Evolutionary conservation across 1,140 invertebrate genomes (phyloP), one percentile per base, ranked within the genome.

Genomic region (Conus ventricosus): DNA sequence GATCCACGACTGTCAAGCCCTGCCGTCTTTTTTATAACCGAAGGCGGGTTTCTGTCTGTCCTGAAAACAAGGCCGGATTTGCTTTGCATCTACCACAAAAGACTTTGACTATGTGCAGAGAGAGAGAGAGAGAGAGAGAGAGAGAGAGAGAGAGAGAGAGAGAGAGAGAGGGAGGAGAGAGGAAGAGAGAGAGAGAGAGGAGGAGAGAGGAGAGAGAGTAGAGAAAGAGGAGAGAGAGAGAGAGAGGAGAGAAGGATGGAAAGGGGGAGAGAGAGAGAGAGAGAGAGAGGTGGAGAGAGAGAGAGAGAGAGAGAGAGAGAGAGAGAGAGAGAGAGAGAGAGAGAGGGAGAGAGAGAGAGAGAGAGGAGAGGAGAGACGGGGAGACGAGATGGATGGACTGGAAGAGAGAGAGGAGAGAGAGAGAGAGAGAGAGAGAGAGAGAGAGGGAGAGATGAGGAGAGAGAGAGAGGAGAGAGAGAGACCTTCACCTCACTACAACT

Each of bases 81-180:
- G 39, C 39, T 39, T 39, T 39, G 0, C 39, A 39, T 39, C 39
- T 39, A 39, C 39, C 39, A 39, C 39, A 39, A 39, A 39, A 39
- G 39, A 39, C 39, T 39, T 39, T 0, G 39, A 39, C 25, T 80
- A 20, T 63, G 10, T 63, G 60, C 60, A 63, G 60, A 63, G 60
- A 53, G 25, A 80, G 78, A 39, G 78, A 81, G 80, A 81, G 80
- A 81, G 80, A 81, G 80, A 81, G 11, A 81, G 80, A 81, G 80
- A n/a, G 80, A 81, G 80, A 81, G 80, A 81, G 80, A 81, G 80
- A 81, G 80, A 81, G 80, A 81, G 80, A 81, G 80, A 81, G 80
- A 81, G 80, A 81, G n/a, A 81, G 80, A 81, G 80, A 81, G 80
- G 80, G 25, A 25, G 39, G 81, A 83, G 60, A 63, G 84, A 60